Evolutionary conservation across 2,888 invertebrate genomes (phyloP), one percentile per base, ranked within the genome.

Genomic region (Alviniconcha strummeri): DNA sequence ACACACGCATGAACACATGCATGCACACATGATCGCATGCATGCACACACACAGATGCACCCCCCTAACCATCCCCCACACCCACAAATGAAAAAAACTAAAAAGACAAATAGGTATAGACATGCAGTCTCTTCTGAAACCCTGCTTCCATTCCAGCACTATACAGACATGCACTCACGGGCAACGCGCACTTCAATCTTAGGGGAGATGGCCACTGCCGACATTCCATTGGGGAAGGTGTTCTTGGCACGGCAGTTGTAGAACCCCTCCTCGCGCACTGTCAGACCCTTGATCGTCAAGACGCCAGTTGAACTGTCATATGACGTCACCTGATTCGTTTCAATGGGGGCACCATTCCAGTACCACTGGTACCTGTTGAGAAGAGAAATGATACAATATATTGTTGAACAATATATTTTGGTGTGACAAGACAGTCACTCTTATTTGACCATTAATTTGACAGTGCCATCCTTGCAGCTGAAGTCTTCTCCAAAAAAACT

Each of bases 291-390:
- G 54, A 82, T 82, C 6, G n/a, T 64, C 67, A 82, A 19, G 5
- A 17, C 6, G 17, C 82, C 82, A 6, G 64, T 82, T 9, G 8
- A 4, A 5, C 67, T n/a, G 19, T 64, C 64, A n/a, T 52, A 52
- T 0, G 52, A 55, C 9, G 75, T 52, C 17, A 7, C 56, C 1
- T n/a, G 3, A 5, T 74, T 76, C 5, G 8, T 67, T 4, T 19
- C 57, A 6, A 81, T 60, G 6, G 11, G 60, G 9, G 52, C 75
- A 0, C 17, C 54, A 54, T 82, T 82, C 76, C 76, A 82, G n/a
- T 36, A 36, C 82, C 82, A 82, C 36, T 82, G 54, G 67, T 82
- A 82, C 5, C 82, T 82, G 64, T 9, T 54, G n/a, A 72, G 9
- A 64, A 55, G 54, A 67, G 7, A 17, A 75, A 55, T 36, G 36